Evolutionary conservation across 2,797 vertebrate species (phyloP), one percentile per base, ranked within the genome.

Genomic region (Miichthys miiuy): DNA sequence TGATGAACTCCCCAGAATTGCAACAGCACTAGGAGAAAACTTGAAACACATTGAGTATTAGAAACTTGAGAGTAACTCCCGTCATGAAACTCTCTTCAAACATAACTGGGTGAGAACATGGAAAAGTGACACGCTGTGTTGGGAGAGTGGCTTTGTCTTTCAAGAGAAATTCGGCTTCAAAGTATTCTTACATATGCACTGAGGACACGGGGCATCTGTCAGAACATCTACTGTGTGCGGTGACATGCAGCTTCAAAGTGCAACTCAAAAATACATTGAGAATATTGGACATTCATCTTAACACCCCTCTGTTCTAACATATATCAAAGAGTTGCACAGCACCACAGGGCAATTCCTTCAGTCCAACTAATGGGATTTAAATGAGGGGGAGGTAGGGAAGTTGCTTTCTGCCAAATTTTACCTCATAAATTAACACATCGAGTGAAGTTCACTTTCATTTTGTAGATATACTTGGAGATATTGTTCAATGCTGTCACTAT

Each of bases 191-290:
- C 77, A 71, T 79, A 61, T 70, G 75, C 82, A 73, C 68, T 20
- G 61, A 87, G 79, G 72, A 88, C 74, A 67, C 10, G 1, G 75
- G 63, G 75, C 58, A 72, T 76, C 77, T 67, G 76, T 86, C 81
- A 86, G 83, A 83, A 86, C 78, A 73, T 84, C 82, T 27, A 62
- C 79, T 65, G 78, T 8, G 63, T 62, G 63, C 47, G 72, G 77
- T 77, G 86, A 82, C 81, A 77, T 7, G 60, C 30, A 17, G 82
- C 86, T 91, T 90, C 87, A 89, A 92, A 90, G 86, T 70, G 68
- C 75, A 72, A 69, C 80, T 86, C 75, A 51, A 62, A 81, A 68
- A 71, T 74, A 63, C 67, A 84, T 25, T 41, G 71, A 76, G 67
- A 74, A 73, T 44, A 41, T 68, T 76, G 81, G 84, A 78, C 66